Evolutionary conservation across 2,888 invertebrate genomes (phyloP), one percentile per base, ranked within the genome.

Genomic region (Dinocampus coccinellae): DNA sequence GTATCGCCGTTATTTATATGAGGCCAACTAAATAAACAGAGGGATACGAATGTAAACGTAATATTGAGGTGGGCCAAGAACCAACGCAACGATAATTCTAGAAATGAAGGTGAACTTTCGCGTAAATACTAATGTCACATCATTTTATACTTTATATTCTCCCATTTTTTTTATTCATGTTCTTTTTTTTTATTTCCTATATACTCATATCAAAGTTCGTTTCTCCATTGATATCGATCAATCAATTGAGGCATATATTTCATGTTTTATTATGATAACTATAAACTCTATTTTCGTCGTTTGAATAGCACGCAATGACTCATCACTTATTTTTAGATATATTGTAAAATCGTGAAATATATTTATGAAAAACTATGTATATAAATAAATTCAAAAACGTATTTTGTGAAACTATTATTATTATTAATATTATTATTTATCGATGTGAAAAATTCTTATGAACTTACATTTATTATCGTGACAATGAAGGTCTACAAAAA

Each of bases 1-100:
- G 29, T 11, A 16, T 33, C 62, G n/a, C 53, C 42, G 47, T 13
- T 60, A 73, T 73, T 76, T 75, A 75, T 75, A 73, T n/a, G 29
- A 53, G 22, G 16, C 69, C 33, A 22, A 53, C 72, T 75, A 73
- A 70, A 64, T 47, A 55, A 34, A 22, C 61, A 10, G 10, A 4
- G 36, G 10, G 9, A 55, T 13, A 2, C 11, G 55, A 57, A 62
- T 47, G 52, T 13, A 20, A 20, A 13, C 11, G 53, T 24, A 53
- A 53, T 9, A 9, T 53, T 22, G 16, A n/a, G 16, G 20, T 20
- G 52, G 52, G 0, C 22, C n/a, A n/a, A n/a, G n/a, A n/a, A n/a
- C n/a, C n/a, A n/a, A n/a, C n/a, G n/a, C n/a, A n/a, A n/a, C n/a
- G n/a, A n/a, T n/a, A n/a, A n/a, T n/a, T n/a, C n/a, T n/a, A n/a